These are phyloP conservation scores for Euura saliciscinereae DNA, from an alignment of 1,140 invertebrate genomes.

Conservation along the genomic window DNA sequence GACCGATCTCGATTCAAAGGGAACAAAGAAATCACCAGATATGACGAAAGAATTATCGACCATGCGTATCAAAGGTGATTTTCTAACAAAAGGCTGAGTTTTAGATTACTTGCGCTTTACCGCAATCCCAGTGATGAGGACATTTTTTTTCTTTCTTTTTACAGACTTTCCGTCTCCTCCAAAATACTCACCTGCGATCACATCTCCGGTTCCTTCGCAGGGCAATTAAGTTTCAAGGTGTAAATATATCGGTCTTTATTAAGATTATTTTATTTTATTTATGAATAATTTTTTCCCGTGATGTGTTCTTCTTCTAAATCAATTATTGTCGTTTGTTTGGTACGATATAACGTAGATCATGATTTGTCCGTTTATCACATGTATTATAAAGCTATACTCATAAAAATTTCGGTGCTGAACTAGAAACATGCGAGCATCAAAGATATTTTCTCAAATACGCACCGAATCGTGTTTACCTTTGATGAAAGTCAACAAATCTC, in stretches of 20 bases:
- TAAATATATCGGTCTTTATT: slow-evolving; percentile 19
- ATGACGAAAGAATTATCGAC: neutral
- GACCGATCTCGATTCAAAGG: neutral
- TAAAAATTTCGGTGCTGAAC: too few relatives aligned
- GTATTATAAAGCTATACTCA: neutral
- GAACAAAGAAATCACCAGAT: neutral
- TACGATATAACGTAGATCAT: slow-evolving; percentile 5
- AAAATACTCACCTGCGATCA: neutral
- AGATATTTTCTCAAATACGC: too few relatives aligned
- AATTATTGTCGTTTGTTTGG: slow-evolving; percentile 10
- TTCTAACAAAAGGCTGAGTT: too few relatives aligned
- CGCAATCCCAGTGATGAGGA: neutral
- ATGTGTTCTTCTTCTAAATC: neutral
- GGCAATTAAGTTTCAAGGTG: neutral
- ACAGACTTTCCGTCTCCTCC: slow-evolving; percentile 12
- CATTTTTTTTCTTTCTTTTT: neutral
- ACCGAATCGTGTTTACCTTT: too few relatives aligned
- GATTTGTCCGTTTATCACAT: slow-evolving; percentile 6
- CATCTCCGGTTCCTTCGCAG: neutral
- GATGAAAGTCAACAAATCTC: too few relatives aligned
- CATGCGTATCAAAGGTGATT: slow-evolving; percentile 8
- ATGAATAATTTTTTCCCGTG: slow-evolving; percentile 9
- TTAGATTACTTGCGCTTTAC: neutral
- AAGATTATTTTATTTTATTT: slow-evolving; percentile 25
- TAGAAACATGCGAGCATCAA: too few relatives aligned